Evolutionary conservation across 1,140 invertebrate species (phyloP), one percentile per base, ranked within the genome.

Genomic region (Oppia nitens): DNA sequence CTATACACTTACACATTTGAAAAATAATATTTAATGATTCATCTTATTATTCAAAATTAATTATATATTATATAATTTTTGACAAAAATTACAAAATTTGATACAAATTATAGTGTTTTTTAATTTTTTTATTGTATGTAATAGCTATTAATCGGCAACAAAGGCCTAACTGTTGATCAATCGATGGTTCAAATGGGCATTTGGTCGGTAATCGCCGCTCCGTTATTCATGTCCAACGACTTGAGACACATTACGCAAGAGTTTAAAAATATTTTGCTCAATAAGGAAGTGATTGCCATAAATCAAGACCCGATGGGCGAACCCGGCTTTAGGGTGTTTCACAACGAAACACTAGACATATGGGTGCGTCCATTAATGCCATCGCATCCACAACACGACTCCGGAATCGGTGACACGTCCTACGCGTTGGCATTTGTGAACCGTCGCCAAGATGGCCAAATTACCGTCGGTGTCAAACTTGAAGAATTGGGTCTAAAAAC

Each of bases 401-500:
- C 6, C 6, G 32, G 32, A 40, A 40, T 17, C 32, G 12, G 11
- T 60, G 83, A 85, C 70, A 88, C 88, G 71, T 91, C 87, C 2
- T 90, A 89, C 67, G 87, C 85, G 4, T 79, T 92, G 53, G 85
- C 83, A 1, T 88, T 91, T 68, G 75, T 90, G 2, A 91, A 91
- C 70, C 74, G 86, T 60, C 75, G 87, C 66, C 87, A 85, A 0
- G 29, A 55, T 45, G 17, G 21, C 14, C 29, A 11, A 6, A 32
- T 55, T 21, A 1, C 23, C 9, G 3, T 55, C 1, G 2, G 17
- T 1, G 21, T 55, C 17, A 27, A 27, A 47, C 21, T 55, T n/a
- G 32, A 47, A 47, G 17, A 55, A 55, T 20, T 55, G 29, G 53
- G 14, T 11, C 14, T 2, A 6, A 12, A 52, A 17, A 50, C 9